phyloP scores from a whole-genome alignment of 2,797 vertebrate genomes.

The Borostomias antarcticus region DNA sequence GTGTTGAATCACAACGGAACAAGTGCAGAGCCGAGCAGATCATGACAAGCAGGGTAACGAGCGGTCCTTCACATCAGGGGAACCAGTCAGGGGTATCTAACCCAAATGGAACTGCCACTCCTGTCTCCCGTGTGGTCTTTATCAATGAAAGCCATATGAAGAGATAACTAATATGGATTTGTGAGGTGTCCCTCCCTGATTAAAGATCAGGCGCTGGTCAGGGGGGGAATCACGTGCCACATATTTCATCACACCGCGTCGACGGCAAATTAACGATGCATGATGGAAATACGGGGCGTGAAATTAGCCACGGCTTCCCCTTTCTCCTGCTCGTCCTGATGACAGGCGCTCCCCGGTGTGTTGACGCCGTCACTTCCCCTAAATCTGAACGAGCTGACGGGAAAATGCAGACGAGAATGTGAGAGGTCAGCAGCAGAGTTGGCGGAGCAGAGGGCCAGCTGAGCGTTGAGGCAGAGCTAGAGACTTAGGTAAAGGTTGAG shows the following conservation, averaged over 20 bases:
- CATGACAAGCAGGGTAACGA: conserved; percentile 23
- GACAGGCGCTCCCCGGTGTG: conserved; percentile 34
- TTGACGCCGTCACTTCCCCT: conserved; percentile 24
- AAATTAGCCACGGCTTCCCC: conserved; percentile 68
- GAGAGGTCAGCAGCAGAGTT: background rate
- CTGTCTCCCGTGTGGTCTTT: conserved; percentile 57
- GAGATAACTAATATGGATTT: conserved; percentile 56
- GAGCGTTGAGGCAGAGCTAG: too few species aligned
- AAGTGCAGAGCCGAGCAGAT: background rate
- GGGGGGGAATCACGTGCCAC: conserved; percentile 51
- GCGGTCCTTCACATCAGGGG: conserved; percentile 63
- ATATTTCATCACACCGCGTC: conserved; percentile 49
- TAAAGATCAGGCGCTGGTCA: conserved; percentile 36
- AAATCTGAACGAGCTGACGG: conserved; percentile 49
- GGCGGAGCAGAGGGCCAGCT: too few species aligned
- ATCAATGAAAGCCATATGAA: too few species aligned
- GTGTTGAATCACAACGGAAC: background rate
- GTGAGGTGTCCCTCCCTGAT: conserved; percentile 32
- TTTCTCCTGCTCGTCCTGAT: conserved; percentile 51
- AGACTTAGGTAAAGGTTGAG: too few species aligned
- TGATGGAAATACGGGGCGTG: conserved; percentile 70
- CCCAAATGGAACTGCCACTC: conserved; percentile 64
- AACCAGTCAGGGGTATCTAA: conserved; percentile 57
- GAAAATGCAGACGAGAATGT: conserved; percentile 45
- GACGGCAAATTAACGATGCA: conserved; percentile 62